Percentiles rank a stretch among this genome's conserved stretches.
phyloP scores from a whole-genome alignment of 1,140 invertebrate species.

The Nylanderia fulva region DNA sequence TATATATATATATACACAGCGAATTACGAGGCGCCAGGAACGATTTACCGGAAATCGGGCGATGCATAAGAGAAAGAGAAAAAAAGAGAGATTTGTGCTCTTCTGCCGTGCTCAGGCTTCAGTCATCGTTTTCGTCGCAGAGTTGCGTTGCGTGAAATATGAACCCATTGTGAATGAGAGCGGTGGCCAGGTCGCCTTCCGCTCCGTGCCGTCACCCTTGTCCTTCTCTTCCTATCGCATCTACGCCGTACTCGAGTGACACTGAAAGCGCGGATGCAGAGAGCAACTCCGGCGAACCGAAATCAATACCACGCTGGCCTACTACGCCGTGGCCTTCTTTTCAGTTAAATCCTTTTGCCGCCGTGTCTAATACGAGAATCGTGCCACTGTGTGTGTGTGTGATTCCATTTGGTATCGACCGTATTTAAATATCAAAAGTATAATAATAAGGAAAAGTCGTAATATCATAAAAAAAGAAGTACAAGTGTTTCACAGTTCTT shows the following conservation, averaged over 20 bases:
- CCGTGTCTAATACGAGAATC: slow-evolving; percentile 31
- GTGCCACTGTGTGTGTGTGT: not conserved
- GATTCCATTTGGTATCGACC: not conserved
- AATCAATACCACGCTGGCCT: slow-evolving; percentile 77
- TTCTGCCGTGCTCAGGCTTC: not conserved
- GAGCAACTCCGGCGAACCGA: slow-evolving; percentile 67
- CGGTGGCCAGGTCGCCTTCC: not conserved
- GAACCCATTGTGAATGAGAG: slow-evolving; percentile 56
- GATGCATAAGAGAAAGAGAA: too few species aligned
- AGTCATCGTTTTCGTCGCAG: slow-evolving; percentile 20
- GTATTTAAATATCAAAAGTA: not conserved
- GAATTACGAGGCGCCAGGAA: not conserved
- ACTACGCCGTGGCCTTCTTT: slow-evolving; percentile 80
- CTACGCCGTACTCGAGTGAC: slow-evolving; percentile 73
- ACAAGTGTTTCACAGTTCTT: not conserved
- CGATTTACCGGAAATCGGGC: not conserved
- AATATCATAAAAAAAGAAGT: not conserved
- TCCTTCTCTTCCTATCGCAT: slow-evolving; percentile 52
- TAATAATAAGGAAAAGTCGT: not conserved
- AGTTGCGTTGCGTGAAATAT: not conserved
- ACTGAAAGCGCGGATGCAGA: slow-evolving; percentile 74
- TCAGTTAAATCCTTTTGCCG: slow-evolving; percentile 71
- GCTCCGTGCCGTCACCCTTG: slow-evolving; percentile 7
- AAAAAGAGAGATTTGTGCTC: not conserved
- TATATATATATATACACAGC: too few species aligned